A percentile compares a stretch with the other conserved stretches of the same genome.
Evolutionary conservation across 2,113 vertebrate species (phyloP).

Genomic region (Oryzias javanicus): DNA sequence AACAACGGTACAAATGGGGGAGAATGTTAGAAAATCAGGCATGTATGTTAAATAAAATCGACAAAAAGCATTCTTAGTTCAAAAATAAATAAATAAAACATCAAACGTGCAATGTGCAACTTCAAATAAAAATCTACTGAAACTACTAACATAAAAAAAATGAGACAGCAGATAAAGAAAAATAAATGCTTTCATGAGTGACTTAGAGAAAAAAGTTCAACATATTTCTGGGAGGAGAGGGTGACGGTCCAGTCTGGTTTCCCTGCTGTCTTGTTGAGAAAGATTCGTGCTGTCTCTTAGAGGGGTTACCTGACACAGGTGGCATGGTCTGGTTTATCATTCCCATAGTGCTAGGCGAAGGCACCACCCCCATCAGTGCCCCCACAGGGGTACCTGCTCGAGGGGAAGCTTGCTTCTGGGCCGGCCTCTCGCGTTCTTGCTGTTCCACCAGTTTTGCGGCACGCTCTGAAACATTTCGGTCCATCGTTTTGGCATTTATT

Average conservation of each 20-base stretch:
- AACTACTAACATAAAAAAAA: slow-evolving; percentile 24
- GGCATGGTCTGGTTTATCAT: slow-evolving; percentile 99
- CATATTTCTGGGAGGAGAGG: slow-evolving; percentile 26
- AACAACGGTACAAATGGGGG: slow-evolving; percentile 30
- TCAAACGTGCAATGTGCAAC: slow-evolving; percentile 69
- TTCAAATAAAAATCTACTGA: slow-evolving; percentile 31
- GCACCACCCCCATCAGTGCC: slow-evolving; percentile 97
- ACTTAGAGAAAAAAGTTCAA: slow-evolving; percentile 10
- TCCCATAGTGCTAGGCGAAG: slow-evolving; percentile 97
- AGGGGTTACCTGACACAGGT: slow-evolving; percentile 95
- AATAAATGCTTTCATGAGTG: slow-evolving; percentile 10
- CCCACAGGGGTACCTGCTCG: slow-evolving; percentile 98
- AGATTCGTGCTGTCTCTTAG: slow-evolving; percentile 67
- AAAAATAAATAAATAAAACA: slow-evolving; percentile 28
- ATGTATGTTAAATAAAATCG: slow-evolving; percentile 38
- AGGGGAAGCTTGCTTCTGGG: slow-evolving; percentile 91
- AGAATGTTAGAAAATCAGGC: slow-evolving; percentile 74
- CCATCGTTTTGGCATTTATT: neutral
- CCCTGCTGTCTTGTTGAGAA: slow-evolving; percentile 66
- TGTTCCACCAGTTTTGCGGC: slow-evolving; percentile 99
- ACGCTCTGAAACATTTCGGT: slow-evolving; percentile 85
- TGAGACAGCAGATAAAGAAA: slow-evolving; percentile 39
- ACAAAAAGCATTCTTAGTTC: slow-evolving; percentile 37
- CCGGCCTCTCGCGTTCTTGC: slow-evolving; percentile 95
- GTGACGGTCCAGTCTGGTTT: slow-evolving; percentile 54